A percentile compares a stretch with the other conserved stretches of the same genome.
Conservation (phyloP, 2,797 vertebrate species). For the Neosalanx taihuensis region DNA sequence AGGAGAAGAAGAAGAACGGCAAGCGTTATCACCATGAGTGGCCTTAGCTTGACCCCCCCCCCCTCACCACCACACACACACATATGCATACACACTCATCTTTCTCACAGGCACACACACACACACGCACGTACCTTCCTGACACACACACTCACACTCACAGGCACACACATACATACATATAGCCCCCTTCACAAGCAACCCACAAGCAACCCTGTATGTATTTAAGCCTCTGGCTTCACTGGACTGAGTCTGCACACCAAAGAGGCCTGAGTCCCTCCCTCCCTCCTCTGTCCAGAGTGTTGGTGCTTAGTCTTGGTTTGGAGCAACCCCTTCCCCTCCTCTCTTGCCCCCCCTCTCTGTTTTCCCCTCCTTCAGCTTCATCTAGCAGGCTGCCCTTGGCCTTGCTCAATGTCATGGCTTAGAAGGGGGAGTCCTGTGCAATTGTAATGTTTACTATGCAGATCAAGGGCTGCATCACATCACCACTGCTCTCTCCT, state of each 20-base stretch:
- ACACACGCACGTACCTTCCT: slow-evolving; percentile 18
- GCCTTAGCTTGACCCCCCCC: slow-evolving; percentile 79
- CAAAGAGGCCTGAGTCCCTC: slow-evolving; percentile 55
- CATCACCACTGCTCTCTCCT: slow-evolving; percentile 55
- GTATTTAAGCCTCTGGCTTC: slow-evolving; percentile 59
- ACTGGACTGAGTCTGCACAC: slow-evolving; percentile 66
- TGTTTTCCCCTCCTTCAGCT: background rate
- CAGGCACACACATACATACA: background rate
- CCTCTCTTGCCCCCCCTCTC: background rate
- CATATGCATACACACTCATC: slow-evolving; percentile 19
- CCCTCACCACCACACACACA: background rate
- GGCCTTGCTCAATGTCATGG: slow-evolving; percentile 65
- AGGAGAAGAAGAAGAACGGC: slow-evolving; percentile 92
- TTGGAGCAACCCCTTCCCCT: background rate
- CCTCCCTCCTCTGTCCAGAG: slow-evolving; percentile 32
- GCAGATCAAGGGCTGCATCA: slow-evolving; percentile 83
- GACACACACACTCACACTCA: slow-evolving; percentile 11
- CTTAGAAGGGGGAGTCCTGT: slow-evolving; percentile 61
- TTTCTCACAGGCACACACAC: slow-evolving; percentile 16
- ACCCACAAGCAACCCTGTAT: slow-evolving; percentile 31
- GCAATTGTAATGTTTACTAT: slow-evolving; percentile 87
- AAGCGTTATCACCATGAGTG: slow-evolving; percentile 96
- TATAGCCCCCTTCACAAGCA: slow-evolving; percentile 32
- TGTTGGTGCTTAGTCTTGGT: slow-evolving; percentile 17
- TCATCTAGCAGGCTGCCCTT: slow-evolving; percentile 56